phyloP scores from a whole-genome alignment of 1,140 invertebrate genomes.

The Lasioglossum albipes region DNA sequence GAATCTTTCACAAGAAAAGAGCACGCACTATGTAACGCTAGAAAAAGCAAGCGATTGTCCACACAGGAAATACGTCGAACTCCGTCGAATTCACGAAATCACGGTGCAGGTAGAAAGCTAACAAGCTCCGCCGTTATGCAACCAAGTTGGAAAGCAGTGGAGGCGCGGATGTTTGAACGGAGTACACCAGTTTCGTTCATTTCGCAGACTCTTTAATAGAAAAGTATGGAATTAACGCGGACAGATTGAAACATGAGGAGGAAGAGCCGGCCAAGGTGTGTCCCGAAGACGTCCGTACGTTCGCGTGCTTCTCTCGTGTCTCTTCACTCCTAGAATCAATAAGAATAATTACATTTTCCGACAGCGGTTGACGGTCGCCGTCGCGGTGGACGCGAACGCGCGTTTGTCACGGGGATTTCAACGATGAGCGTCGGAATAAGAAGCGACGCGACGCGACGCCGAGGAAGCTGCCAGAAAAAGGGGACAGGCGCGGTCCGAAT shows the following conservation, averaged over 20 bases:
- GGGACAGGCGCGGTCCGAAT: no score
- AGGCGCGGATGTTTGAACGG: background rate
- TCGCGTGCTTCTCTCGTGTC: slow-evolving; percentile 16
- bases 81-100: no score
- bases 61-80: no score
- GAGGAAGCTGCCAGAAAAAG: background rate
- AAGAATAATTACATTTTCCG: background rate
- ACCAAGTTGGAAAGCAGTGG: no score
- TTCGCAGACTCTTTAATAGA: background rate
- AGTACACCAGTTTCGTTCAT: slow-evolving; percentile 29
- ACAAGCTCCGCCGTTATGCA: no score
- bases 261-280: background rate
- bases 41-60: no score
- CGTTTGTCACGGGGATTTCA: slow-evolving; percentile 50
- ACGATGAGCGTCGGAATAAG: slow-evolving; percentile 24
- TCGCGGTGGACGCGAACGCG: background rate
- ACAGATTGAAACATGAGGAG: background rate
- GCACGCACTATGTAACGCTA: no score
- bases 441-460: slow-evolving; percentile 7
- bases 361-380: no score
- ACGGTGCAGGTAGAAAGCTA: no score
- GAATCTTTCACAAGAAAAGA: no score
- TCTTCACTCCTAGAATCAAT: slow-evolving; percentile 56
- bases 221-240: background rate
- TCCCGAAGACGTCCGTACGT: slow-evolving; percentile 7